These are phyloP conservation scores for Rhinophrynus dorsalis DNA, from an alignment of 2,797 vertebrate species.

Conservation along the genomic window DNA sequence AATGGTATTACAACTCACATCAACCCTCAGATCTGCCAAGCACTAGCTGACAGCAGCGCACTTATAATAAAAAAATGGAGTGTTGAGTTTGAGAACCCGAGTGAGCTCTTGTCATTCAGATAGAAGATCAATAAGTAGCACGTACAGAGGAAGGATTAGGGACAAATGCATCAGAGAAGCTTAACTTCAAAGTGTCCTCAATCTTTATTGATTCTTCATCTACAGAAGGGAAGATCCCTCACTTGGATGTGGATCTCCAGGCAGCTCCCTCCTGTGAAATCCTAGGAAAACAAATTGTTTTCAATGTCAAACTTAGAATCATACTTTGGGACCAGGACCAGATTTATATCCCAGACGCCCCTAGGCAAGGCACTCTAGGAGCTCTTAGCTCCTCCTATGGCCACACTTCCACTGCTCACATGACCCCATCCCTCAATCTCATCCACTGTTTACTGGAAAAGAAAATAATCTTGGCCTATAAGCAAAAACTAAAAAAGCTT, in stretches of 20 bases:
- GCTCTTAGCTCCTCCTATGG: no score
- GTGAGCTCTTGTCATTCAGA: conserved; percentile 45
- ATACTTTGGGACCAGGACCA: no score
- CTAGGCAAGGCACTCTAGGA: no score
- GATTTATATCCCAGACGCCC: no score
- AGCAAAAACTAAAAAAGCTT: no score
- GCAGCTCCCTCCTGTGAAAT: conserved; percentile 32
- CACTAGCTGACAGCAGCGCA: background rate
- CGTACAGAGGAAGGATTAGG: conserved; percentile 47
- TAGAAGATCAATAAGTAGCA: conserved; percentile 42
- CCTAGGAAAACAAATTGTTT: conserved; percentile 44
- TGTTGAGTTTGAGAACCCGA: conserved; percentile 35
- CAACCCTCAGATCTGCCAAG: background rate
- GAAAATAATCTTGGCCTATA: no score
- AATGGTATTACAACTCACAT: background rate
- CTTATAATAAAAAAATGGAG: conserved; percentile 24
- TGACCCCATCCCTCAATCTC: no score
- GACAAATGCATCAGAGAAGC: conserved; percentile 45
- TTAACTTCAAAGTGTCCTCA: conserved; percentile 50
- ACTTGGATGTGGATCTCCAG: conserved; percentile 30
- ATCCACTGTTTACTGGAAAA: no score
- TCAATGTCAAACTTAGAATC: conserved; percentile 34
- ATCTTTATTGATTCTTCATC: conserved; percentile 48
- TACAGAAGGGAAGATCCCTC: conserved; percentile 36
- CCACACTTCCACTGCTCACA: no score